phyloP scores from a whole-genome alignment of 2,888 invertebrate genomes.

The Doris montereyensis region DNA sequence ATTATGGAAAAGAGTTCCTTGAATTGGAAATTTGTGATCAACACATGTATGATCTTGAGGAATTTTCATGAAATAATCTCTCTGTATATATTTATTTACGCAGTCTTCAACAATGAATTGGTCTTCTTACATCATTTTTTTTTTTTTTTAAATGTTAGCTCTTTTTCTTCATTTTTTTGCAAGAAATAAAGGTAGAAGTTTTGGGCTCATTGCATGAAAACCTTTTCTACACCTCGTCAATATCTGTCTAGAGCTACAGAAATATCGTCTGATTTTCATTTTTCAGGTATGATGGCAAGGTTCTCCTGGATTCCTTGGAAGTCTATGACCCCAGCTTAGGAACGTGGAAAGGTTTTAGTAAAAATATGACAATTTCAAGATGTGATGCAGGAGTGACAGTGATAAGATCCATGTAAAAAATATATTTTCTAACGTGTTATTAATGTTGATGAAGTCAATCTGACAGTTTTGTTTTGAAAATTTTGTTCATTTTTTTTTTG shows the following conservation, averaged over 20 bases:
- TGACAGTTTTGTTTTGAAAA: no score
- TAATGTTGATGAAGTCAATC: no score
- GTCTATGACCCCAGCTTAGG: conserved; percentile 66
- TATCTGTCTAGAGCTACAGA: not conserved
- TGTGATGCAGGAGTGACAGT: conserved; percentile 72
- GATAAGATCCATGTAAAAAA: conserved; percentile 50
- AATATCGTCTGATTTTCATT: not conserved
- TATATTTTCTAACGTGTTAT: no score
- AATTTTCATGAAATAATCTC: no score
- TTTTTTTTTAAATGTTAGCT: not conserved
- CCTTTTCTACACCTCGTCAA: not conserved
- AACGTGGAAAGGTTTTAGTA: conserved; percentile 65
- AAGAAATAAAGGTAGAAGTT: no score
- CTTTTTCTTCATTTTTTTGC: conserved; percentile 2
- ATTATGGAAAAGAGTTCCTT: no score
- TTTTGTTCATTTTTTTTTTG: no score
- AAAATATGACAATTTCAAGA: conserved; percentile 65
- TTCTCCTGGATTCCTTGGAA: conserved; percentile 67
- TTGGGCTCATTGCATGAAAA: not conserved
- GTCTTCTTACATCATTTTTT: not conserved
- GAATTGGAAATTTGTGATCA: no score
- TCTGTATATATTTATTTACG: no score
- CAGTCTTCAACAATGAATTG: not conserved
- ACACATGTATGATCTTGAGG: no score
- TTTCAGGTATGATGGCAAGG: conserved; percentile 68